Conservation (phyloP, 2,797 vertebrate genomes). For the Spinus pinus region DNA sequence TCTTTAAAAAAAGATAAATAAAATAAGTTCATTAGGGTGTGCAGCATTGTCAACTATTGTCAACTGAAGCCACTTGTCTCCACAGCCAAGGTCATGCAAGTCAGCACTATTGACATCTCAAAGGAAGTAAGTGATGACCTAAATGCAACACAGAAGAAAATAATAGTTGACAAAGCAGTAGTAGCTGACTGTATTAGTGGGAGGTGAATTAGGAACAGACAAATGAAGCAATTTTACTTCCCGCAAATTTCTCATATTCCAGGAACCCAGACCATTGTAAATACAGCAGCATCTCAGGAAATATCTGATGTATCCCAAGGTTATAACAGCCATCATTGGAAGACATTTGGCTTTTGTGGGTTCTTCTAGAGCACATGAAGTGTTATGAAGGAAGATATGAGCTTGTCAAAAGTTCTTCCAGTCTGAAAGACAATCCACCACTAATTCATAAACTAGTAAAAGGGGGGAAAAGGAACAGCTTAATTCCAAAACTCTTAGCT, state of each 20-base stretch:
- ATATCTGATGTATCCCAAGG: not conserved
- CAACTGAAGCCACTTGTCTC: not conserved
- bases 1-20: not conserved
- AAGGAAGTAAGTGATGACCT: not conserved
- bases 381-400: not conserved
- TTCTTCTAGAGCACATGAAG: not conserved
- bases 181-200: not conserved
- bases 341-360: not conserved
- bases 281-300: not conserved
- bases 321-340: not conserved
- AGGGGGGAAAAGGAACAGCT: not conserved
- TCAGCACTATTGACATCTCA: not conserved
- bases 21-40: not conserved
- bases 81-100: not conserved
- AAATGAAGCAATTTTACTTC: not conserved
- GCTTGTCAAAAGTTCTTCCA: not conserved
- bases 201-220: not conserved
- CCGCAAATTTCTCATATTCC: not conserved
- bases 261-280: not conserved
- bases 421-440: not conserved
- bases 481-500: not conserved
- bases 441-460: not conserved
- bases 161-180: not conserved
- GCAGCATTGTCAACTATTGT: not conserved
- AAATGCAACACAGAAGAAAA: not conserved